phyloP scores from a whole-genome alignment of 2,888 invertebrate genomes.

The Anoncus sp. region DNA sequence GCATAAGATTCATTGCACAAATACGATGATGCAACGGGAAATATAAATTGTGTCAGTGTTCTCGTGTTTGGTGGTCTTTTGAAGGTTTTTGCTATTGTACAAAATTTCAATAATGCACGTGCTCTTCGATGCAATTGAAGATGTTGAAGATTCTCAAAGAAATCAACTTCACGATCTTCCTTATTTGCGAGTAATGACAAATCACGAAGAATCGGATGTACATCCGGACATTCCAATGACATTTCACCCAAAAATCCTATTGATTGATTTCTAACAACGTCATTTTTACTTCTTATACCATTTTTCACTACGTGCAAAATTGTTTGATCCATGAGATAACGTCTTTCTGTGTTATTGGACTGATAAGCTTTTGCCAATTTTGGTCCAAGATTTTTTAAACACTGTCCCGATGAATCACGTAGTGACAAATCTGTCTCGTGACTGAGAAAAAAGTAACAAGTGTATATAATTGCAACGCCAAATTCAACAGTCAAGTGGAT shows the following conservation, averaged over 20 bases:
- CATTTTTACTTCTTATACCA: constrained; percentile 89
- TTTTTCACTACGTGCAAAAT: constrained; percentile 89
- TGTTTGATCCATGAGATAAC: constrained; percentile 89
- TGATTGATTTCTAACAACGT: constrained; percentile 91
- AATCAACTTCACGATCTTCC: constrained; percentile 93
- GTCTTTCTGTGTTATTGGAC: constrained; percentile 85
- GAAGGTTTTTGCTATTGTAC: constrained; percentile 87
- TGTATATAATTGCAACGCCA: constrained; percentile 91
- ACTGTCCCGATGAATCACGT: constrained; percentile 90
- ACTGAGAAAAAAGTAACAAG: constrained; percentile 91
- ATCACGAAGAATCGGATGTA: constrained; percentile 90
- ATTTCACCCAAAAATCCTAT: constrained; percentile 91
- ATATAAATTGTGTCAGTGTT: constrained; percentile 92
- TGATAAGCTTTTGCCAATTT: constrained; percentile 86
- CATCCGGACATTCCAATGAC: constrained; percentile 88
- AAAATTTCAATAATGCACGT: constrained; percentile 91
- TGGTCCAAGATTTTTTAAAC: constrained; percentile 89
- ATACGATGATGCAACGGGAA: constrained; percentile 93
- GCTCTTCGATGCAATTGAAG: constrained; percentile 94
- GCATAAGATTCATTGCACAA: constrained; percentile 91
- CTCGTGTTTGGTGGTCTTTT: constrained; percentile 87
- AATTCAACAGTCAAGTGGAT: constrained; percentile 84
- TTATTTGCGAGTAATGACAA: constrained; percentile 88
- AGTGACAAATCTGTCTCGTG: constrained; percentile 94
- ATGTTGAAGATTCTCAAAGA: constrained; percentile 97